Evolutionary conservation across 2,888 invertebrate species (phyloP), one percentile per base, ranked within the genome.

Genomic region (Mantis religiosa): DNA sequence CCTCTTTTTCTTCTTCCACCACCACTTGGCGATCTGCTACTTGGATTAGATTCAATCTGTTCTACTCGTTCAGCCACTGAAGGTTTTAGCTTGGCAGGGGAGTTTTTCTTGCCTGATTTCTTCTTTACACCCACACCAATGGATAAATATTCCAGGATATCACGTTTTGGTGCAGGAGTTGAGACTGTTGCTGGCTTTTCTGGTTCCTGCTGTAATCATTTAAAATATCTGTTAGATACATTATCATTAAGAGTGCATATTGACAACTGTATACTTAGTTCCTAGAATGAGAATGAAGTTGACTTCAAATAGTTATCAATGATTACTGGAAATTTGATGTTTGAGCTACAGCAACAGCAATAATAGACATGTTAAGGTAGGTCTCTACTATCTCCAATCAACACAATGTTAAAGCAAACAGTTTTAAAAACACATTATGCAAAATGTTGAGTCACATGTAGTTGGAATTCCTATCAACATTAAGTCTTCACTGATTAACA

Each of bases 61-160:
- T 90, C 89, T 25, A 90, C 89, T 41, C 89, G 85, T 90, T 90
- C 89, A 3, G 87, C 89, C 8, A 89, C 89, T 14, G 95, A 91
- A 95, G 95, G 92, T 95, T 95, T 90, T 95, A 94, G 15, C 85
- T 90, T 90, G 54, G 89, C 84, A 6, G 90, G 90, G 81, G 90
- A 90, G 91, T 95, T 95, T 92, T 96, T 95, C 93, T 96, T 95
- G 90, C 95, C 94, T 3, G 93, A 92, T 92, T 96, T 96, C 93
- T 96, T 97, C 92, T 95, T 95, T 92, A 96, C 95, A 83, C 95
- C 94, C 1, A 95, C 94, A 89, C 94, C 95, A 89, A 96, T 95
- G 87, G 96, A 95, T 90, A 97, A 93, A 92, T 96, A 97, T 91
- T 97, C 97, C 91, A 97, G 93, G 81, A 96, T 96, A 92, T 96